A percentile compares a stretch with the other conserved stretches of the same genome.
Conservation (phyloP, 2,113 vertebrate species). For the Redunca redunca region DNA sequence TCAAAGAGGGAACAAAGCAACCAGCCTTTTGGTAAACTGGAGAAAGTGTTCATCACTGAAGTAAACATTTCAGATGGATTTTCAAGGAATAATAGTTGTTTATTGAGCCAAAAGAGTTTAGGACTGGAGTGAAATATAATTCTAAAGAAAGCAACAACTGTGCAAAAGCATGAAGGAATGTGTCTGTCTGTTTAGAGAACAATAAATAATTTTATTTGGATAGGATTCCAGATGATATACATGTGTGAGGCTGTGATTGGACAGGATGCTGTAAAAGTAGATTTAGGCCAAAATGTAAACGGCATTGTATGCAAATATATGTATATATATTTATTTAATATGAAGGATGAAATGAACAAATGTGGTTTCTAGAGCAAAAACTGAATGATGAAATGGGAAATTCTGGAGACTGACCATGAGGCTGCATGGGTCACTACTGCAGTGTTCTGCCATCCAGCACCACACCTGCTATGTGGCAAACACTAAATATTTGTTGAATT, state of each 20-base stretch:
- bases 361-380: not conserved
- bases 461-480: not conserved
- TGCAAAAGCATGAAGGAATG: not conserved
- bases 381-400: not conserved
- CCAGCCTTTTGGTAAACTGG: not conserved
- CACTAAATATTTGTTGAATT: not conserved
- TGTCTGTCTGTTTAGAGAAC: not conserved
- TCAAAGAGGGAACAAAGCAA: not conserved
- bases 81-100: not conserved
- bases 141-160: not conserved
- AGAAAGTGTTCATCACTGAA: not conserved
- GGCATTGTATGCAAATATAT: not conserved
- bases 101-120: not conserved
- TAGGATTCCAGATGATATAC: not conserved
- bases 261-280: not conserved
- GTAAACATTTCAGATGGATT: not conserved
- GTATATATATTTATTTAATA: not conserved
- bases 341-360: not conserved
- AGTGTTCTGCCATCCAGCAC: not conserved
- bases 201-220: not conserved
- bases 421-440: fast-evolving
- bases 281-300: not conserved
- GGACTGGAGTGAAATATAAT: not conserved
- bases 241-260: not conserved
- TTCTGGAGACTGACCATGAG: not conserved